Evolutionary conservation across 2,888 invertebrate genomes (phyloP).

Genomic region (Amiota mariae): DNA sequence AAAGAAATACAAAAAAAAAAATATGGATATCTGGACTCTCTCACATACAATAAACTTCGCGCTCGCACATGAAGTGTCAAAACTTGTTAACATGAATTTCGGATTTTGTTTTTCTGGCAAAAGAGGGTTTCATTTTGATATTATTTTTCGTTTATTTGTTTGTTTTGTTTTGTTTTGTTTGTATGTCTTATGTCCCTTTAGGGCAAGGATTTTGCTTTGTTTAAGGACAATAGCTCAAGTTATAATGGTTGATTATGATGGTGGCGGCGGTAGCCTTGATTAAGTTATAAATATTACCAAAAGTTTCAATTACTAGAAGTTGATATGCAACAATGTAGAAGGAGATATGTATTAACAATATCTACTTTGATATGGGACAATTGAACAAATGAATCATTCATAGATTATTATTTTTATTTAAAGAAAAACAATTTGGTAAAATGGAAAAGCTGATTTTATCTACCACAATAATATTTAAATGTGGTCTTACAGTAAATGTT

Average conservation of each 20-base stretch:
- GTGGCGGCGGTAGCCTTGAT: conserved; percentile 35
- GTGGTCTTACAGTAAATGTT: too few species aligned
- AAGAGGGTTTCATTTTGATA: neutral
- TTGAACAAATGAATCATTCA: too few species aligned
- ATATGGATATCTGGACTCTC: conserved; percentile 1
- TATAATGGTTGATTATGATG: conserved; percentile 14
- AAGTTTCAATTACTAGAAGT: conserved; percentile 33
- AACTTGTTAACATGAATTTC: conserved; percentile 26
- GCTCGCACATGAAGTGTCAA: conserved; percentile 26
- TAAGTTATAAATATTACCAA: conserved; percentile 44
- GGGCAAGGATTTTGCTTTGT: conserved; percentile 17
- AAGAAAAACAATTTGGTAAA: too few species aligned
- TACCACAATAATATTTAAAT: too few species aligned
- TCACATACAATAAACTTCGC: neutral
- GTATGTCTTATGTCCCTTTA: conserved; percentile 1
- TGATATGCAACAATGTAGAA: neutral
- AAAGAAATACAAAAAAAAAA: conserved; percentile 5
- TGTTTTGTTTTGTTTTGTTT: neutral
- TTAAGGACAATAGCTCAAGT: conserved; percentile 38
- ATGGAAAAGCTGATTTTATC: too few species aligned
- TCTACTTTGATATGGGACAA: too few species aligned
- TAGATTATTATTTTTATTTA: too few species aligned
- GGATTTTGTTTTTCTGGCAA: conserved; percentile 28
- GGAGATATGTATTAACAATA: too few species aligned
- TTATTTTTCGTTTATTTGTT: neutral